Conservation (phyloP, 1,140 invertebrate species). For the Sycophila sp. region DNA sequence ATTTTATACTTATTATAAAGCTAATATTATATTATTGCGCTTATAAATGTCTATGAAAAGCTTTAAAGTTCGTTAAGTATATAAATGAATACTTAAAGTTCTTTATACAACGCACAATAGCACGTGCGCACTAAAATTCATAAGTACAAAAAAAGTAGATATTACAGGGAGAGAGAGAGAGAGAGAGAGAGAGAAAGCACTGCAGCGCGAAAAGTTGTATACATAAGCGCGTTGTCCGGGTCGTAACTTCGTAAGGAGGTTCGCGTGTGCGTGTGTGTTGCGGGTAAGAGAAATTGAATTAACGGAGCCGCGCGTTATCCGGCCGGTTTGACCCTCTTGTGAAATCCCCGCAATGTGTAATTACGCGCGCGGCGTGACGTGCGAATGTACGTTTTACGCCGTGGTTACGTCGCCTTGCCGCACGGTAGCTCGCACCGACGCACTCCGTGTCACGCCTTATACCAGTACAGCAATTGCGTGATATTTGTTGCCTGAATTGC, state of each 20-base stretch:
- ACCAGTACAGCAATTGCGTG: not conserved
- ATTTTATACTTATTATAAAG: too few species aligned
- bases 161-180: too few species aligned
- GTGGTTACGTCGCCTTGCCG: slow-evolving; percentile 1
- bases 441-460: not conserved
- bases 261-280: not conserved
- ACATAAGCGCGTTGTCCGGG: too few species aligned
- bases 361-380: slow-evolving; percentile 9
- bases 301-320: slow-evolving; percentile 10
- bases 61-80: too few species aligned
- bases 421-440: not conserved
- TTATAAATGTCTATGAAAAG: too few species aligned
- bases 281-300: slow-evolving; percentile 20
- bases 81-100: too few species aligned
- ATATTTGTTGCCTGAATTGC: not conserved
- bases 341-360: slow-evolving; percentile 26
- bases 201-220: not conserved
- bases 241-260: not conserved
- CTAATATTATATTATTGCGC: too few species aligned
- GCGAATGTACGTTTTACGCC: slow-evolving; percentile 14
- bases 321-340: slow-evolving; percentile 7
- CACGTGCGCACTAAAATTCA: too few species aligned
- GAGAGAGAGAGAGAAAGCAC: not conserved
- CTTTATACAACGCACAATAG: too few species aligned
- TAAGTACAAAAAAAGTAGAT: too few species aligned